Base-by-base conservation (phyloP, 2,888 invertebrate genomes). In the Chydorus sphaericus region DNA sequence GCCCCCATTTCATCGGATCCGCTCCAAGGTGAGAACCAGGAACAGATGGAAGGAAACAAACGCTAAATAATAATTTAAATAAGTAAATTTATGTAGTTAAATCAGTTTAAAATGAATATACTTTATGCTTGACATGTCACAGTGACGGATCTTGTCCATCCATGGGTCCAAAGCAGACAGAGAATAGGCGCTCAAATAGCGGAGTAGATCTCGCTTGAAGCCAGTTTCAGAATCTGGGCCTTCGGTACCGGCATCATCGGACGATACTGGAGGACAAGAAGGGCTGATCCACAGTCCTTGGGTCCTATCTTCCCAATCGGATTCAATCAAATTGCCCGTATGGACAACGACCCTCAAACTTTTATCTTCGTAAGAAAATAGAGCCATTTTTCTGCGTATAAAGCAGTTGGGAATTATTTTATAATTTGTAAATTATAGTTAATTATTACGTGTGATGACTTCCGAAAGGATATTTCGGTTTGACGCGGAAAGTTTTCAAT, bases 211-310 rank as follows among this genome's bases (percentile, higher is more conserved):
- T 23, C 74, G 73, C 67, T 90, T 89, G 70, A 96, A 96, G 59
- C 77, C 73, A 0, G 94, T 94, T 0, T 78, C 76, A 23, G 91
- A 88, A 59, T 93, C 92, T 11, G 70, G 69, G 4, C 67, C 68
- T 1, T 72, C 71, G 59, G 57, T 39, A 16, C 54, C 44, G 48
- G 73, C 73, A 1, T 78, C 71, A 2, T 71, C 70, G 3, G 44
- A 44, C 28, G 26, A 44, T n/a, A 23, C 23, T 4, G 44, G 44
- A 0, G 84, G 81, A 62, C 91, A 82, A 31, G 75, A 67, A 0
- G 91, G 91, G 66, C 92, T 90, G 30, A 94, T 75, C 94, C 94
- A 94, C 10, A 93, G 70, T 79, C 92, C 92, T 70, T 97, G 94
- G 1, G 92, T 90, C 63, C 92, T 81, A 68, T 93, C 86, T 64